Base-by-base conservation (phyloP, 2,888 invertebrate species). In the Cephonodes hylas region DNA sequence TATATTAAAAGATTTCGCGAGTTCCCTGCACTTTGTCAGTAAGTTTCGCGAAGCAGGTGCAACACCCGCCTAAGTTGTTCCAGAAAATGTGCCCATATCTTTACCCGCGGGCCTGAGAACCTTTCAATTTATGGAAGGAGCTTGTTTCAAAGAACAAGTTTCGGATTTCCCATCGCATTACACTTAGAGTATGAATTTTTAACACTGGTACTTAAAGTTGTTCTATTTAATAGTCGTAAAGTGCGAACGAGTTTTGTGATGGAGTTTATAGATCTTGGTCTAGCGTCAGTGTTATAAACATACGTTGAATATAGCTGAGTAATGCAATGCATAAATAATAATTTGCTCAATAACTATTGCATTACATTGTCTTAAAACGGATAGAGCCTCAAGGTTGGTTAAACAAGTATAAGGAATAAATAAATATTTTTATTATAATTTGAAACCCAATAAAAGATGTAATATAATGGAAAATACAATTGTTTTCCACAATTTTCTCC, bases 1-100 rank as follows among this genome's bases (percentile, higher is more conserved):
- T 73, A 73, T 80, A 81, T 80, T 81, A 82, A 76, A 80, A 76
- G 72, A 77, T 77, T 77, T 79, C 72, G 70, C 72, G 75, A 73
- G 69, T 67, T 72, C 67, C 66, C 71, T 75, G 72, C 73, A 73
- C 67, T 70, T 71, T 60, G 63, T 63, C 66, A 63, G 73, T 71
- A 56, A 65, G 69, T 68, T 67, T 63, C 53, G 66, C 62, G 64
- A 68, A 65, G 70, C 66, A 67, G 66, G 62, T 53, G 66, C 62
- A 68, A 65, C 72, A 77, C 73, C 73, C 75, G 72, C 61, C 70
- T 66, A 67, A 65, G 64, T 66, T 48, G 60, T 48, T 66, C 65
- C 61, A 61, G 65, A 64, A 68, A 66, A 44, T 62, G 25, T 53
- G 31, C 56, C 48, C 42, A 62, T 38, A 60, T 23, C 10, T 38